phyloP scores from a whole-genome alignment of 2,888 invertebrate genomes.

The Diarsia rubi region DNA sequence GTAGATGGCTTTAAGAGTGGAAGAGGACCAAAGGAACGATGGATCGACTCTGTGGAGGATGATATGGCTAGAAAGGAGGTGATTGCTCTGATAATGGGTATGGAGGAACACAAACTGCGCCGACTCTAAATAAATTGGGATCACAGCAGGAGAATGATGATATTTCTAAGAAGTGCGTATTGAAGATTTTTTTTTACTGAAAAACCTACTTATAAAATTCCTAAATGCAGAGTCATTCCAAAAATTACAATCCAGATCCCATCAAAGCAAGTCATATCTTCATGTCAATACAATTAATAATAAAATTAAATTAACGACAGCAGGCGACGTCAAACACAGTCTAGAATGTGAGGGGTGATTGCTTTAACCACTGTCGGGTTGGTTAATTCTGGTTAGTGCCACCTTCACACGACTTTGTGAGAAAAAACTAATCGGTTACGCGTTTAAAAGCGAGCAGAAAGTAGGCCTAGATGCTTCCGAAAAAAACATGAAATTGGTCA shows the following conservation, averaged over 20 bases:
- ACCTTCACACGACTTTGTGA: slow-evolving; percentile 58
- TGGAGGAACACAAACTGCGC: no score
- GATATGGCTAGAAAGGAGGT: no score
- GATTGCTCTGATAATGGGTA: no score
- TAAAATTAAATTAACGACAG: slow-evolving; percentile 6
- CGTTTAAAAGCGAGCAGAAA: slow-evolving; percentile 5
- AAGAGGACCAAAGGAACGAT: no score
- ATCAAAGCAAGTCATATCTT: not conserved
- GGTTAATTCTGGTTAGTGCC: slow-evolving; percentile 65
- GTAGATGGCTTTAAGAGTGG: no score
- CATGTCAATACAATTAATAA: slow-evolving; percentile 8
- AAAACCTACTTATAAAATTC: not conserved
- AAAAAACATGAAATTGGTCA: no score
- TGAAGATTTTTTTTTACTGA: not conserved
- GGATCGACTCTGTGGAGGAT: no score
- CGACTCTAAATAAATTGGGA: no score
- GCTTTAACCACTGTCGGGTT: slow-evolving; percentile 45
- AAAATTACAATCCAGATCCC: not conserved
- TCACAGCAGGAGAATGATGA: not conserved
- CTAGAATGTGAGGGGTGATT: slow-evolving; percentile 46
- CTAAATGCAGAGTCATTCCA: not conserved
- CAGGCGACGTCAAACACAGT: slow-evolving; percentile 17
- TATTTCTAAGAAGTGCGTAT: not conserved
- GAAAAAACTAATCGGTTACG: slow-evolving; percentile 56
- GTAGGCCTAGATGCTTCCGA: no score